Conservation (phyloP, 2,888 invertebrate species). For the Eutolmus rufibarbis region DNA sequence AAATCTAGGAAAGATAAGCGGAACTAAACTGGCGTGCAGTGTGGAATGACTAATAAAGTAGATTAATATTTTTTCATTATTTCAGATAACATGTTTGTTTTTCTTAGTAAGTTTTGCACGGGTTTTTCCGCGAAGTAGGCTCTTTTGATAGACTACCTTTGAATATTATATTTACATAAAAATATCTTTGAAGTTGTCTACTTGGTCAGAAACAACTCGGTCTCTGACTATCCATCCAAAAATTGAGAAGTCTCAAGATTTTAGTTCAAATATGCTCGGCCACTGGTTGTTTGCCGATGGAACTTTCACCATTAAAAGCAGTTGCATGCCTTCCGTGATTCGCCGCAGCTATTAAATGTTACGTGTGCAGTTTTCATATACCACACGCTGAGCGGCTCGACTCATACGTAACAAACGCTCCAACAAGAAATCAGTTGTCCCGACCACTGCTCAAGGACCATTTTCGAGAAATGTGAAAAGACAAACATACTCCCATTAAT, state of each 20-base stretch:
- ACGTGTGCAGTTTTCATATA: background rate
- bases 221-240: background rate
- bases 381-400: background rate
- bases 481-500: background rate
- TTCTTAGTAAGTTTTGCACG: background rate
- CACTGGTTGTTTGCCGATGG: background rate
- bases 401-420: background rate
- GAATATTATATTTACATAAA: background rate
- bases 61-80: background rate
- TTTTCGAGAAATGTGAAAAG: background rate
- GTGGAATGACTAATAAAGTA: background rate
- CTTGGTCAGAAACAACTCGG: background rate
- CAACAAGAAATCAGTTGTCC: background rate
- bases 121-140: background rate
- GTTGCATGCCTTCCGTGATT: background rate
- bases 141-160: background rate
- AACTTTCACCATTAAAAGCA: conserved; percentile 5
- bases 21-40: background rate
- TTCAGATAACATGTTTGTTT: background rate
- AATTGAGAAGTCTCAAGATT: background rate
- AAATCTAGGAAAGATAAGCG: background rate
- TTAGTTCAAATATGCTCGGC: background rate
- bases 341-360: background rate
- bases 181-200: background rate
- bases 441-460: background rate